phyloP scores from a whole-genome alignment of 2,113 vertebrate species.

The Hassar affinis region DNA sequence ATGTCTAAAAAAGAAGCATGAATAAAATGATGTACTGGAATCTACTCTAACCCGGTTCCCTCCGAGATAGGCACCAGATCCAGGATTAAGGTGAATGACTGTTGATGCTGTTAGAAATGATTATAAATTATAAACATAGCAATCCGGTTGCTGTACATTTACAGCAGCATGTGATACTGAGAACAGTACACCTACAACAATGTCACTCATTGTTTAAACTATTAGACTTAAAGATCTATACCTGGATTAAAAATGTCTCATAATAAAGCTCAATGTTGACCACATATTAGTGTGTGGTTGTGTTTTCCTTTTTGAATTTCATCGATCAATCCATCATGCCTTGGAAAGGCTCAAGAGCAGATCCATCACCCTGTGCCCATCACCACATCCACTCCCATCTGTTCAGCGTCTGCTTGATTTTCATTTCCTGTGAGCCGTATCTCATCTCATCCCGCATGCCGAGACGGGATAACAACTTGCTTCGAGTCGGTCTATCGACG shows the following conservation, averaged over 20 bases:
- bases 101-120: no score
- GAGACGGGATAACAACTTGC: not conserved
- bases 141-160: not conserved
- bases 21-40: not conserved
- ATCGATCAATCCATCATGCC: not conserved
- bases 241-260: not conserved
- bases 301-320: not conserved
- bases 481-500: not conserved
- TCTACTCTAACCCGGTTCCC: not conserved
- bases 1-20: not conserved
- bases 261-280: not conserved
- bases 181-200: not conserved
- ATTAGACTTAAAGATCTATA: not conserved
- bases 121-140: not conserved
- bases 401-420: not conserved
- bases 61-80: not conserved
- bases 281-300: not conserved
- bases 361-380: not conserved
- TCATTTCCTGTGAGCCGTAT: slow-evolving; percentile 6
- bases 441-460: not conserved
- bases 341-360: not conserved
- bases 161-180: not conserved
- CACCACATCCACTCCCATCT: not conserved
- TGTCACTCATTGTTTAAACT: not conserved
- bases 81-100: not conserved